Conservation (phyloP, 64 coral and sea anemone genomes). For the Stichodactyla helianthus region DNA sequence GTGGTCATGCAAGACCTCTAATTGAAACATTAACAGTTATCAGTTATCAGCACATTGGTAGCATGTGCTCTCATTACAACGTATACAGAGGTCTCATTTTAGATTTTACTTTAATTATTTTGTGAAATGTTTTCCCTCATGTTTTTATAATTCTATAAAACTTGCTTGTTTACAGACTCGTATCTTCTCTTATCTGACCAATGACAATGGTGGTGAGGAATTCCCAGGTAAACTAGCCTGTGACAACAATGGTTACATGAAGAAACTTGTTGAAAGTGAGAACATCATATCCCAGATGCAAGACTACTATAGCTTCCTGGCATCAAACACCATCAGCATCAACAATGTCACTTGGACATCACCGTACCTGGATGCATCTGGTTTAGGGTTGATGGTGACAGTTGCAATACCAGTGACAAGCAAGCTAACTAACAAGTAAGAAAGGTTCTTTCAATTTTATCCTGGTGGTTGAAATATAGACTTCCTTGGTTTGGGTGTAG, state of each 20-base stretch:
- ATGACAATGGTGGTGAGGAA: constrained; percentile 65
- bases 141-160: constrained; percentile 5
- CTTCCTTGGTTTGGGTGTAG: no score
- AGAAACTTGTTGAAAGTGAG: constrained; percentile 80
- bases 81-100: no score
- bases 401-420: constrained; percentile 92
- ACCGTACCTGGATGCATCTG: constrained; percentile 82
- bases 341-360: constrained; percentile 88
- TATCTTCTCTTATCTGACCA: constrained; percentile 83
- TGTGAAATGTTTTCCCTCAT: not conserved
- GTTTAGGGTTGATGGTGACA: constrained; percentile 88
- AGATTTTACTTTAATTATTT: no score
- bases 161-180: constrained; percentile 50
- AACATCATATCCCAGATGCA: constrained; percentile 97
- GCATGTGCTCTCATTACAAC: no score
- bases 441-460: not conserved
- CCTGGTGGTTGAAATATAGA: no score
- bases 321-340: constrained; percentile 93
- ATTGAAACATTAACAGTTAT: no score
- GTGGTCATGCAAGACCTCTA: no score
- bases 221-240: constrained; percentile 94
- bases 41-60: no score
- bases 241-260: constrained; percentile 94
- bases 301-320: constrained; percentile 92
- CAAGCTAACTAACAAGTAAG: constrained; percentile 88